A percentile compares a stretch with the other conserved stretches of the same genome.
Evolutionary conservation across 1,140 invertebrate species (phyloP).

Genomic region (Neodiprion lecontei): DNA sequence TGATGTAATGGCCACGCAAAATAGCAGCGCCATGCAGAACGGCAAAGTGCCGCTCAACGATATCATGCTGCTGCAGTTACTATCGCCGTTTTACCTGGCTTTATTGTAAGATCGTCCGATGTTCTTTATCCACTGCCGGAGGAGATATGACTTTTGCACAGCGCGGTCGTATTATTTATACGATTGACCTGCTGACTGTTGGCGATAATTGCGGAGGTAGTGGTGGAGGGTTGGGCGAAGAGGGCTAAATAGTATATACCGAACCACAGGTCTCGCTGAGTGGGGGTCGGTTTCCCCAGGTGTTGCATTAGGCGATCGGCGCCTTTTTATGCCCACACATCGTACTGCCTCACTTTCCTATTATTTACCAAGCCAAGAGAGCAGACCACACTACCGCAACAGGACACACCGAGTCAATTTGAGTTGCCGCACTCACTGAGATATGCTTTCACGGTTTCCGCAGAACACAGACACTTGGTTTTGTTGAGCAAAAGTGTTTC

Average conservation of each 20-base stretch:
- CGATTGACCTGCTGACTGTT: background rate
- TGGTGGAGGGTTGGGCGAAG: background rate
- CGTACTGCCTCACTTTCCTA: background rate
- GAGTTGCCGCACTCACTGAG: background rate
- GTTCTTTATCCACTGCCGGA: conserved; percentile 4
- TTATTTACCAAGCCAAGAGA: background rate
- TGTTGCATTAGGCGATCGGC: conserved; percentile 1
- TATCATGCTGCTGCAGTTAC: background rate
- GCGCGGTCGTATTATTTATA: conserved; percentile 12
- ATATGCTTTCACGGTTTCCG: conserved; percentile 14
- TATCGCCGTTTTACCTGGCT: background rate
- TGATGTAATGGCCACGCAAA: background rate
- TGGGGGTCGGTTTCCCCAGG: conserved; percentile 11
- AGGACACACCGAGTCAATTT: background rate
- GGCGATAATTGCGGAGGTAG: background rate
- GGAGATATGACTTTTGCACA: background rate
- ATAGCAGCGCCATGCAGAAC: background rate
- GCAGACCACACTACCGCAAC: background rate
- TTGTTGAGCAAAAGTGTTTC: conserved; percentile 2
- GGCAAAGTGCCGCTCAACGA: conserved; percentile 1
- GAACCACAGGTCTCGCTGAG: background rate
- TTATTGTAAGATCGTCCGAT: background rate
- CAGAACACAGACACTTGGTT: background rate
- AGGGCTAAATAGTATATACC: background rate
- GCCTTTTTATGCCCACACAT: conserved; percentile 11